Base-by-base conservation (phyloP, 2,888 invertebrate genomes). In the Electrophaes corylata region DNA sequence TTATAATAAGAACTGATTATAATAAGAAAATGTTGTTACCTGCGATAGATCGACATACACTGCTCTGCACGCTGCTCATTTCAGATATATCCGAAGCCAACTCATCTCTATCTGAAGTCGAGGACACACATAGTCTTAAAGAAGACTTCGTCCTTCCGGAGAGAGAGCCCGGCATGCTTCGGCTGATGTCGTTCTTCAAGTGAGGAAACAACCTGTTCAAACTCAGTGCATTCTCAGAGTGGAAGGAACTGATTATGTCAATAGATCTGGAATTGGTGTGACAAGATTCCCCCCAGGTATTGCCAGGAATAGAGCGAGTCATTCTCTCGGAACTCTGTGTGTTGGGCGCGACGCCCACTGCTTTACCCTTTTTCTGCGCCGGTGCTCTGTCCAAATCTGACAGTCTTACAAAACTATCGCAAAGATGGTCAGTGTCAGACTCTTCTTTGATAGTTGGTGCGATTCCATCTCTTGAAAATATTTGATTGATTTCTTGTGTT, bases 351-450 rank as follows among this genome's bases (percentile, higher is more conserved):
- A 69, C 46, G 6, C 74, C 61, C 2, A 70, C 64, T 14, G 81
- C n/a, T n/a, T n/a, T 79, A 1, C 76, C 65, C 69, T 93, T 93
- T 70, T 94, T 94, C 29, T 49, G 19, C 26, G 64, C 57, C 29
- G 81, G 80, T 71, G 57, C 18, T 33, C 95, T 95, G 76, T 96
- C 96, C 79, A 97, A 91, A 78, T 97, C 96, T 0, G 96, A 96
- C 5, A 97, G 86, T 73, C 94, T 94, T 0, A 97, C 96, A 76
- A 96, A 95, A 52, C 89, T 86, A 65, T 86, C 86, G 11, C 70
- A 57, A 33, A 60, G 33, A 16, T 72, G 63, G 23, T 73, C 73
- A 6, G 54, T 47, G n/a, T 57, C 45, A 2, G 73, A 19, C 58
- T 83, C 81, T 65, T 81, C 78, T 40, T 69, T 65, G 19, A 75